phyloP scores from a whole-genome alignment of 2,113 vertebrate species.

The Prunella fulvescens region DNA sequence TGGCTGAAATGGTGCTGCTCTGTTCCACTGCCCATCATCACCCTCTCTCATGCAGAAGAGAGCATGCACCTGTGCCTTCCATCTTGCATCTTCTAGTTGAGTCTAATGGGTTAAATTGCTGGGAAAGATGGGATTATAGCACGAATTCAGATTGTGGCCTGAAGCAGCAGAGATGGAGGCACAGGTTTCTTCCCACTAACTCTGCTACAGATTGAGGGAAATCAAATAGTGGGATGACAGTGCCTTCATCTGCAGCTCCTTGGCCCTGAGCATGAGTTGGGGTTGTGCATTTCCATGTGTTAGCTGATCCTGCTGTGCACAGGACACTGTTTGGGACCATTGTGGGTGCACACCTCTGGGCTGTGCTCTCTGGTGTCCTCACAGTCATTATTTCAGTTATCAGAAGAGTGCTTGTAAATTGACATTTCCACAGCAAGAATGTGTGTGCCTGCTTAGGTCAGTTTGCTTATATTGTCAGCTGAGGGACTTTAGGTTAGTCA shows the following conservation, averaged over 20 bases:
- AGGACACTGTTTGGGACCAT: background rate
- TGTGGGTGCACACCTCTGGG: background rate
- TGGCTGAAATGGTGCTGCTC: background rate
- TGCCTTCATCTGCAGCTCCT: background rate
- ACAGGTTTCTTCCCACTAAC: background rate
- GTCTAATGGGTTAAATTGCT: background rate
- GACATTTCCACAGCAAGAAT: background rate
- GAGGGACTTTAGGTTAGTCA: background rate
- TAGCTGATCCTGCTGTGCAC: background rate
- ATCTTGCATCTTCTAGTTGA: background rate
- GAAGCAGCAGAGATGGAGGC: background rate
- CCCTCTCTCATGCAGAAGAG: background rate
- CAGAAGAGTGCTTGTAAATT: background rate
- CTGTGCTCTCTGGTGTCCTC: background rate
- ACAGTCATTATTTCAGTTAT: background rate
- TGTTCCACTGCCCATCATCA: background rate
- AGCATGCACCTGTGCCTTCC: background rate
- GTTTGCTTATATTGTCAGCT: background rate
- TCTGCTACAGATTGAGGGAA: background rate
- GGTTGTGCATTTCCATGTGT: fast-evolving
- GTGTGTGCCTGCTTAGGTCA: background rate
- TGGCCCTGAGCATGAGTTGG: fast-evolving
- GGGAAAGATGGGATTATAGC: background rate
- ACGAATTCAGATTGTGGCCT: background rate
- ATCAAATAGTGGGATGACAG: fast-evolving